phyloP scores from a whole-genome alignment of 2,797 vertebrate genomes.

The Morelia viridis region DNA sequence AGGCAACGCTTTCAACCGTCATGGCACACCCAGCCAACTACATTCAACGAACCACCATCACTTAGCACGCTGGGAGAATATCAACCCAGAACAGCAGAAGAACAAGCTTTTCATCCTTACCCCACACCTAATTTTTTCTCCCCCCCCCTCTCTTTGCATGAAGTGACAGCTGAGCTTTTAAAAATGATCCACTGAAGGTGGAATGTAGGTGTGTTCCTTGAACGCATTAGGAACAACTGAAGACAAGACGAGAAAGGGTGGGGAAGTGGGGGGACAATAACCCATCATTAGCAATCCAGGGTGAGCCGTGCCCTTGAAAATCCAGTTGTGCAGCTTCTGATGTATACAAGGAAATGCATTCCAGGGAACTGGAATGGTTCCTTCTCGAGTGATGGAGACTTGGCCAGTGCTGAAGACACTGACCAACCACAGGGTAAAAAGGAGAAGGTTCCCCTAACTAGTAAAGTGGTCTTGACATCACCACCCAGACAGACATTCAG shows the following conservation, averaged over 20 bases:
- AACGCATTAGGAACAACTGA: background rate
- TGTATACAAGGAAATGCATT: background rate
- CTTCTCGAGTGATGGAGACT: background rate
- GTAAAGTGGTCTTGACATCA: background rate
- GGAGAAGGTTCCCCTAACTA: background rate
- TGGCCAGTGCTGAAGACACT: background rate
- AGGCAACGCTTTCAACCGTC: background rate
- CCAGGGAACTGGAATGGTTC: background rate
- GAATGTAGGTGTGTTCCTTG: constrained; percentile 7
- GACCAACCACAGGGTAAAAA: background rate
- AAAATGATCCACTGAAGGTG: background rate
- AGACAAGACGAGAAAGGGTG: constrained; percentile 1
- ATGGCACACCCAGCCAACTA: background rate
- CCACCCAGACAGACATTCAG: too few relatives aligned
- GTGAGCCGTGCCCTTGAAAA: background rate
- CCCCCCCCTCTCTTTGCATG: too few relatives aligned
- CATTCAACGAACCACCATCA: background rate
- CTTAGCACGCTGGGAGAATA: background rate
- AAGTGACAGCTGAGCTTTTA: background rate
- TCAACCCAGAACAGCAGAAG: background rate
- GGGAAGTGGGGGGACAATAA: background rate
- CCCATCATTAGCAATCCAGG: background rate
- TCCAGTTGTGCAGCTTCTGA: background rate
- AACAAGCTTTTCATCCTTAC: background rate
- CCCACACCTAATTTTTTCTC: background rate